phyloP scores from a whole-genome alignment of 2,888 invertebrate species.

The Drosophila cracens region DNA sequence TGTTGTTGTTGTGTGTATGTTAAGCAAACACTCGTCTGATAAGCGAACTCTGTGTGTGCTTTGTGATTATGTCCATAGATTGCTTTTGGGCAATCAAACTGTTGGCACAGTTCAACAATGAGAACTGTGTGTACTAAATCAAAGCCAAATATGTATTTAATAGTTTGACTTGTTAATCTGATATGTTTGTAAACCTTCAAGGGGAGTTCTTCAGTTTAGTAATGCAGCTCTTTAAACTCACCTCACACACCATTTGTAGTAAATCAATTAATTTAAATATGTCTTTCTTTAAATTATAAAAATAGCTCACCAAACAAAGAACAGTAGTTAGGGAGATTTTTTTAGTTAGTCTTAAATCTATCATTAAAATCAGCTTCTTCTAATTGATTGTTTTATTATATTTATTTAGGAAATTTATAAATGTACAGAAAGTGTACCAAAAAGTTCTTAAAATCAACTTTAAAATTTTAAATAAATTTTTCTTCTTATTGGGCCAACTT shows the following conservation, averaged over 20 bases:
- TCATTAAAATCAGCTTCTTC: background rate
- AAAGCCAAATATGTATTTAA: background rate
- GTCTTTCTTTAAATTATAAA: background rate
- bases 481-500: background rate
- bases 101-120: background rate
- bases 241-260: background rate
- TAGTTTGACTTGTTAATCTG: background rate
- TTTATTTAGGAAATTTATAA: background rate
- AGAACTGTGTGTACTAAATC: background rate
- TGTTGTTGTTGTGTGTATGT: background rate
- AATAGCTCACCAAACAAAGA: background rate
- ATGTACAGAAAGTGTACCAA: background rate
- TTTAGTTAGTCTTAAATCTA: background rate
- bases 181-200: background rate
- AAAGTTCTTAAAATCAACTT: background rate
- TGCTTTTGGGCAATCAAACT: background rate
- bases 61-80: constrained; percentile 4
- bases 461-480: background rate
- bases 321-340: background rate
- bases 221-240: background rate
- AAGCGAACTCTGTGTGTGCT: constrained; percentile 8
- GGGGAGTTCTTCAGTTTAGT: background rate
- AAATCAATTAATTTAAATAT: background rate
- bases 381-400: background rate
- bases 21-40: constrained; percentile 11